Evolutionary conservation across 2,888 invertebrate genomes (phyloP), one percentile per base, ranked within the genome.

Genomic region (Helicoverpa assulta): DNA sequence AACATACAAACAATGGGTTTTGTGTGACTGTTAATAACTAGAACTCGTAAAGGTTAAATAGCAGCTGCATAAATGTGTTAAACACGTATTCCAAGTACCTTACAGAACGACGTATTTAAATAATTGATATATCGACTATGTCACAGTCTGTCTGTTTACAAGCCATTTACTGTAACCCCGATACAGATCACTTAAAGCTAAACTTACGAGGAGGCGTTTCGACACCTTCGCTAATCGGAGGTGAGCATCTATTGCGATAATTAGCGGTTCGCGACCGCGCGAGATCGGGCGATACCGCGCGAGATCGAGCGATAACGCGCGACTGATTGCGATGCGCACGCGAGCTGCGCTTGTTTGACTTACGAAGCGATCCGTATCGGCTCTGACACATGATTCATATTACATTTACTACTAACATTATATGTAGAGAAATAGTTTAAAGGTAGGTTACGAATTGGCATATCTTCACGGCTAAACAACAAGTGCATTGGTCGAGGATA

Each of bases 311-410:
- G 83, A 82, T 82, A 58, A 58, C 67, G 55, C 53, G 71, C 83
- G 83, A 74, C 81, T 80, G 77, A 80, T 75, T 80, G 66, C 72
- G 63, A 80, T 76, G 76, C 60, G 65, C 81, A 78, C 78, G 78
- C 78, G 59, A 78, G 16, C n/a, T 51, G 56, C 43, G 71, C 72
- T 65, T 76, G 62, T 80, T 76, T 76, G 78, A 76, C 60, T 79
- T 76, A 76, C 75, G 63, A 33, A 60, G 59, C 26, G 80, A 77
- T 77, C 47, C 50, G 8, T 77, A 77, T 75, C 80, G 33, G 33
- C 12, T 21, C 29, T n/a, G 63, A 64, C 69, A 76, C 71, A 76
- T 76, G 76, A 77, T 77, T 77, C 62, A 76, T 67, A 60, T 56
- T 33, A 56, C 19, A 10, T 16, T 40, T 73, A 66, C 58, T 53